Percentiles rank a stretch among this genome's conserved stretches.
These are phyloP conservation scores for Heliconius congener DNA, from an alignment of 1,140 invertebrate genomes.

Conservation along the genomic window DNA sequence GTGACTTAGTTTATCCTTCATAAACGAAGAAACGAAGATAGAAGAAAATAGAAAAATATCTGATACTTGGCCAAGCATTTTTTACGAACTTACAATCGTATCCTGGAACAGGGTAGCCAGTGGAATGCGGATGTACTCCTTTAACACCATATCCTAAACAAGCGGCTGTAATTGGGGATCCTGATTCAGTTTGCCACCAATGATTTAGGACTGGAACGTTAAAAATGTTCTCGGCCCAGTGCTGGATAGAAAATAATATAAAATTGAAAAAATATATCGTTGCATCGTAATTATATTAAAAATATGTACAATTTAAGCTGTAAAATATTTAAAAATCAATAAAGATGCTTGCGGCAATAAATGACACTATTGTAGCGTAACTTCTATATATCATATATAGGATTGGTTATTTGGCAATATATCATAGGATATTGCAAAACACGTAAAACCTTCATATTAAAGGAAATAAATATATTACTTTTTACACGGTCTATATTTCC, in stretches of 20 bases:
- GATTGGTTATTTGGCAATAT: too few relatives aligned
- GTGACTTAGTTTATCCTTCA: too few relatives aligned
- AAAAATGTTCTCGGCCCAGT: conserved; percentile 91
- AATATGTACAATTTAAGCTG: not conserved
- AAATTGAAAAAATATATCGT: not conserved
- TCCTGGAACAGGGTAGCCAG: conserved; percentile 90
- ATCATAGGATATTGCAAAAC: too few relatives aligned
- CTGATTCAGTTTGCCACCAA: conserved; percentile 98
- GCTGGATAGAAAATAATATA: conserved; percentile 61
- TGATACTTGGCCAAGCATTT: not conserved
- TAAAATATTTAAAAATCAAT: too few relatives aligned
- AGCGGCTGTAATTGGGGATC: conserved; percentile 92
- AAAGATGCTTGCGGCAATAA: too few relatives aligned
- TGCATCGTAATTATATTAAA: not conserved
- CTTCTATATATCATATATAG: too few relatives aligned
- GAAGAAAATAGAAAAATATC: not conserved
- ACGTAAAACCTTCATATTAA: too few relatives aligned
- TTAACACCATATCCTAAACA: conserved; percentile 89
- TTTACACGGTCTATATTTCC: not conserved
- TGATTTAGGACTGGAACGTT: conserved; percentile 94
- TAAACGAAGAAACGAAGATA: too few relatives aligned
- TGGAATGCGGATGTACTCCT: conserved; percentile 83
- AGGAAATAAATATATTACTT: too few relatives aligned
- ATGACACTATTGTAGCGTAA: too few relatives aligned
- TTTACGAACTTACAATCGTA: conserved; percentile 86